Evolutionary conservation across 64 coral and sea anemone species (phyloP).

Genomic region (Montipora capricornis): DNA sequence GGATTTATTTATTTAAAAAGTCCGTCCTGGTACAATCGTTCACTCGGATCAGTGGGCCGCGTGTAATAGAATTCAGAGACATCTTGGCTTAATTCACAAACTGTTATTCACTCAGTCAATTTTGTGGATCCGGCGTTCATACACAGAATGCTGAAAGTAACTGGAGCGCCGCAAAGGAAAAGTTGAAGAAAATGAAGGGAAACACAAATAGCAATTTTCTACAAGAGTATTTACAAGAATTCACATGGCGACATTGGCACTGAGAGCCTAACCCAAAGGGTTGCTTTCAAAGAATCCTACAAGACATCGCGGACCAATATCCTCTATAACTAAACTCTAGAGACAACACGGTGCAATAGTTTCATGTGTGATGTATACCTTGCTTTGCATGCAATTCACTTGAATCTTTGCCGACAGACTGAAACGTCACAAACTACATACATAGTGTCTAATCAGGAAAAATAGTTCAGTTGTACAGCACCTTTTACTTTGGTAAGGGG

Average conservation of each 20-base stretch:
- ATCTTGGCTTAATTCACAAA: background rate
- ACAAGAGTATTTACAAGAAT: background rate
- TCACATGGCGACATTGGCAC: background rate
- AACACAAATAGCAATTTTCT: background rate
- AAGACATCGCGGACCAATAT: background rate
- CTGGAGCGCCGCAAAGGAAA: background rate
- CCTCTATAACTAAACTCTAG: background rate
- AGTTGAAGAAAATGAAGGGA: conserved; percentile 8
- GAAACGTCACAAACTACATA: background rate
- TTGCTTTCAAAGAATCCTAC: background rate
- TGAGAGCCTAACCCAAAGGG: background rate
- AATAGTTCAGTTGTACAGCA: background rate
- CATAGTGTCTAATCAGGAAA: background rate
- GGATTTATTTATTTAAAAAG: background rate
- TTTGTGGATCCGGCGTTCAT: background rate
- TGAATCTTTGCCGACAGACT: background rate
- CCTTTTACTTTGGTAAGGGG: too few species aligned
- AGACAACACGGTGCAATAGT: background rate
- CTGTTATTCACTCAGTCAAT: background rate
- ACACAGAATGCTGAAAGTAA: too few species aligned
- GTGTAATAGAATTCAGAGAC: background rate
- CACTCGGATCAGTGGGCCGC: background rate
- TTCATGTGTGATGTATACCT: background rate
- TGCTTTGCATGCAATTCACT: background rate
- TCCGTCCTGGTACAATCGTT: background rate